Evolutionary conservation across 2,113 vertebrate species (phyloP), one percentile per base, ranked within the genome.

Genomic region (Empidonax traillii): DNA sequence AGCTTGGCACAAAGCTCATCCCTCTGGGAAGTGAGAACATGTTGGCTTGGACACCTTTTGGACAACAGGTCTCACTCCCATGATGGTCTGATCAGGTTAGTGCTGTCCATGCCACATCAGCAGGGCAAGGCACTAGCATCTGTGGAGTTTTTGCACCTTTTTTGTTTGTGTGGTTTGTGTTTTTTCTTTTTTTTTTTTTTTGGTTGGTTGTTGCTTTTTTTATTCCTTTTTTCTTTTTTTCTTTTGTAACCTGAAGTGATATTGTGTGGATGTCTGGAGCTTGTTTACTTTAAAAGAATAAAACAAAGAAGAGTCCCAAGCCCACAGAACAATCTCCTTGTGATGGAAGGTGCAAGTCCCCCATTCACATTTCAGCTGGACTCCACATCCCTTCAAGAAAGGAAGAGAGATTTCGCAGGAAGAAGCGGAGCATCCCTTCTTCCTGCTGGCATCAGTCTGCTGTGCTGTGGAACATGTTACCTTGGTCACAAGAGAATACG

Each of bases 91-190:
- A 61, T 96, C 87, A 94, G 86, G 72, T 94, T 89, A 92, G 93
- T 93, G 94, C 94, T 93, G 95, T 95, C 95, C 91, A 94, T 94
- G 81, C 93, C 96, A 96, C 95, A 97, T 93, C 93, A 97, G 94
- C 89, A 7, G 93, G 80, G 93, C 95, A 97, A 96, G 96, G 95
- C 96, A 97, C 93, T 97, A 94, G 93, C 94, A 97, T 94, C 84
- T 95, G 90, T 94, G 95, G 95, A 97, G 94, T 95, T 95, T 96
- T 90, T 96, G 96, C 95, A 97, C 94, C 91, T 74, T 94, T 91
- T 89, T 85, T 65, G 21, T 85, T 87, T 89, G 28, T 55, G 31
- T 69, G 46, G 3, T 22, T 24, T 37, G n/a, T 52, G 14, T 9
- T 1, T 37, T 43, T 63, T 24, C 5, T 46, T 25, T 12, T 10